Percentiles rank a stretch among this genome's conserved stretches.
These are phyloP conservation scores for Serilophus lunatus DNA, from an alignment of 2,113 vertebrate genomes.

Conservation along the genomic window DNA sequence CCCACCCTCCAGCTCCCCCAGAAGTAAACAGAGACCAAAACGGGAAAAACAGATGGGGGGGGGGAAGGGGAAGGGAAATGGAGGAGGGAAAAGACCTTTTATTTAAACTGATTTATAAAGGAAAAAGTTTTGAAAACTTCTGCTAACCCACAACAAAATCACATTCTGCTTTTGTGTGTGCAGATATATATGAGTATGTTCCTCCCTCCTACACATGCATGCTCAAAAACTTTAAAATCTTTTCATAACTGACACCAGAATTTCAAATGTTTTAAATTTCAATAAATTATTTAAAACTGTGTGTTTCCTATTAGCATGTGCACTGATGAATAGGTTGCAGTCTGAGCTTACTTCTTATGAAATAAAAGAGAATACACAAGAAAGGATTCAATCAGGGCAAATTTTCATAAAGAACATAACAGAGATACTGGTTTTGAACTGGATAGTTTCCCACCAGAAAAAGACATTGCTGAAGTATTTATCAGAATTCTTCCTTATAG, in stretches of 20 bases:
- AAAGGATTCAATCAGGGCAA: background rate
- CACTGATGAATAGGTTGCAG: background rate
- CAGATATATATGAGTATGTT: background rate
- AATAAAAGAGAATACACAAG: background rate
- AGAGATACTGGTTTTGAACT: background rate
- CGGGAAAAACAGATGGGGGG: too few species aligned
- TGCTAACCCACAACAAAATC: too few species aligned
- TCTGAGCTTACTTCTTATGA: background rate
- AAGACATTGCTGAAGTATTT: background rate
- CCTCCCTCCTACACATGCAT: fast-evolving
- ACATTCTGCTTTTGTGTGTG: background rate
- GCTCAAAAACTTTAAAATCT: background rate
- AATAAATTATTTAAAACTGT: background rate
- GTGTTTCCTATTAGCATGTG: background rate
- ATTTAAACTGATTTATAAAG: too few species aligned
- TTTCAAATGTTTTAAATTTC: background rate
- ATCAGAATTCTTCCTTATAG: background rate
- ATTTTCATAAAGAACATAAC: background rate
- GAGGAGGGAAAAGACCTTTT: too few species aligned
- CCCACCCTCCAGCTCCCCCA: too few species aligned
- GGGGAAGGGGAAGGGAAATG: too few species aligned
- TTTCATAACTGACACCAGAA: background rate
- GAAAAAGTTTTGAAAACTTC: too few species aligned
- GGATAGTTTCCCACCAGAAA: background rate
- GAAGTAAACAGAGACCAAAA: too few species aligned